phyloP scores from a whole-genome alignment of 2,797 vertebrate genomes.

The Cossypha niveicapilla region DNA sequence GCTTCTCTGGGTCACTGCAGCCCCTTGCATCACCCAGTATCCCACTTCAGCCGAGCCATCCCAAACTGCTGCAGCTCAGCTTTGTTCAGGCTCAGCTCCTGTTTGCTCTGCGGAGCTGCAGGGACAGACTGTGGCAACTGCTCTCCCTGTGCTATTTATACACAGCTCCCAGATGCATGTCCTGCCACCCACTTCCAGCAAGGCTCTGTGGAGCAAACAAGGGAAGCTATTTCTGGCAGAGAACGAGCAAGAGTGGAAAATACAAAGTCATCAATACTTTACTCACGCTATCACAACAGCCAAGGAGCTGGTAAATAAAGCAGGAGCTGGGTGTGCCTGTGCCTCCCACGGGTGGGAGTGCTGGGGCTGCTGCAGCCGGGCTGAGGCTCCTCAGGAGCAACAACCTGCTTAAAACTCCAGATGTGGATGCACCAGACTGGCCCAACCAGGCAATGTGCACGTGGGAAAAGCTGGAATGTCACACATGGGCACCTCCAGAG shows the following conservation, averaged over 20 bases:
- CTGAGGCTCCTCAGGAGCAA: not conserved
- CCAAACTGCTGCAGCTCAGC: not conserved
- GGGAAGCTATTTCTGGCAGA: constrained; percentile 18
- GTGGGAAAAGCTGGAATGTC: not conserved
- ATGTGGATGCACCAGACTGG: accelerated
- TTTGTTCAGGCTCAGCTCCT: not conserved
- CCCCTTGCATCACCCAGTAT: not conserved
- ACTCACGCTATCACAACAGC: not conserved
- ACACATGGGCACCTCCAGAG: not conserved
- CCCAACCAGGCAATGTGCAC: accelerated
- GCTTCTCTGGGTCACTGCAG: not conserved
- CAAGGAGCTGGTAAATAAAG: not conserved
- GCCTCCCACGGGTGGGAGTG: not conserved
- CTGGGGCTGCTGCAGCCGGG: not conserved
- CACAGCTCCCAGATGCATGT: not conserved
- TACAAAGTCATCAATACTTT: constrained; percentile 1
- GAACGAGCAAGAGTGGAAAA: not conserved
- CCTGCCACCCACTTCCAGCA: not conserved
- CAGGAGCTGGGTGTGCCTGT: not conserved
- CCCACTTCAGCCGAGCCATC: not conserved
- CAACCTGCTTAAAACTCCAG: not conserved
- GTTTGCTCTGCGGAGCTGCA: not conserved
- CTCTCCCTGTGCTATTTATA: constrained; percentile 29
- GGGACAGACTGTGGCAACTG: not conserved
- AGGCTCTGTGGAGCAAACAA: not conserved